A percentile compares a stretch with the other conserved stretches of the same genome.
Conservation (phyloP, 1,140 invertebrate genomes). For the Rhyacophila brunnea region DNA sequence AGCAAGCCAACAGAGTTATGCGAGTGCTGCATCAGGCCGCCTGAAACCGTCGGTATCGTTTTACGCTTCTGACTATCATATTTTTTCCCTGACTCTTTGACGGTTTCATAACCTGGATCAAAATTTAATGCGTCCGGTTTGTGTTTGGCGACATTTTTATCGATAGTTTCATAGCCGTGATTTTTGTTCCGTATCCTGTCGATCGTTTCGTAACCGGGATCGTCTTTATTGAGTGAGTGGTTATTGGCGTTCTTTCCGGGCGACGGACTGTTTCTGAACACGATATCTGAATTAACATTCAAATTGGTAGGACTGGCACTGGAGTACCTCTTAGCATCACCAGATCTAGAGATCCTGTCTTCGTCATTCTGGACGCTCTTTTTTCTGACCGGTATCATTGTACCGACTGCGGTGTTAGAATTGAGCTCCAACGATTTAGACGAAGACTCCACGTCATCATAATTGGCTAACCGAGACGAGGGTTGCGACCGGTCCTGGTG, state of each 20-base stretch:
- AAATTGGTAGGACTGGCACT: constrained; percentile 21
- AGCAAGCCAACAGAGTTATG: constrained; percentile 24
- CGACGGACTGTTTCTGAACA: constrained; percentile 23
- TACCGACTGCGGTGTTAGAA: constrained; percentile 41
- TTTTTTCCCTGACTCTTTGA: constrained; percentile 47
- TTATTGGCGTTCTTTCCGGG: constrained; percentile 36
- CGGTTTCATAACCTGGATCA: constrained; percentile 66
- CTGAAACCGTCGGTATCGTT: constrained; percentile 22
- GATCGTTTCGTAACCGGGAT: constrained; percentile 54
- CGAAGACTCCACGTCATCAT: constrained; percentile 29
- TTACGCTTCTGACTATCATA: constrained; percentile 28
- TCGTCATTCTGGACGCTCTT: constrained; percentile 30
- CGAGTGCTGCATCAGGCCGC: constrained; percentile 19
- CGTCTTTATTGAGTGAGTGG: constrained; percentile 38
- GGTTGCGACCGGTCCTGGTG: constrained; percentile 25
- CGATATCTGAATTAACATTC: constrained; percentile 1
- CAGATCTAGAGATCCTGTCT: constrained; percentile 23
- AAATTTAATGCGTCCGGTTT: constrained; percentile 44
- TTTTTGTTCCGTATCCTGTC: constrained; percentile 46
- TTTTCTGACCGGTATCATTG: constrained; percentile 40
- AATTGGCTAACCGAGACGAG: constrained; percentile 30
- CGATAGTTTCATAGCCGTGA: constrained; percentile 54
- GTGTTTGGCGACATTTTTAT: constrained; percentile 39
- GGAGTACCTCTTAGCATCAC: constrained; percentile 29
- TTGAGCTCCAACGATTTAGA: constrained; percentile 29